Percentiles rank a stretch among this genome's conserved stretches.
Conservation (phyloP, 2,113 vertebrate genomes). For the Gobius niger region DNA sequence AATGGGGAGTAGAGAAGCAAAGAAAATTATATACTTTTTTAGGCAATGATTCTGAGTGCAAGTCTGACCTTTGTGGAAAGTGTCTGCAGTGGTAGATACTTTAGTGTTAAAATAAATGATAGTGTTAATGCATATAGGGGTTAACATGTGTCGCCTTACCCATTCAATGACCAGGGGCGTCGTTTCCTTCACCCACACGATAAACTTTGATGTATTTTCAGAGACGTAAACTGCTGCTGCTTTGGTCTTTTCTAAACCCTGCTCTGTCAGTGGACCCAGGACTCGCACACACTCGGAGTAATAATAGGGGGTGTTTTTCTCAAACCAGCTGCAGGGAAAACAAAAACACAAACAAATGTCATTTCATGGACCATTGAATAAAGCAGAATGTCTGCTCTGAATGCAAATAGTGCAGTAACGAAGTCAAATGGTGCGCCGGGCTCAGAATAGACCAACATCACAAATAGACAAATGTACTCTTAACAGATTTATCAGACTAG, state of each 20-base stretch:
- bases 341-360: background rate
- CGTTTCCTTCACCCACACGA: constrained; percentile 74
- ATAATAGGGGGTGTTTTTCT: constrained; percentile 76
- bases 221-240: constrained; percentile 53
- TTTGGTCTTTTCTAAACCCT: constrained; percentile 65
- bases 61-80: too few relatives aligned
- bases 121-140: too few relatives aligned
- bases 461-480: too few relatives aligned
- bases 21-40: too few relatives aligned
- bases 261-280: constrained; percentile 75
- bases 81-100: too few relatives aligned
- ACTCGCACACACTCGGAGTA: constrained; percentile 69
- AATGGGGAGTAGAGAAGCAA: too few relatives aligned
- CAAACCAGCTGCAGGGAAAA: constrained; percentile 81
- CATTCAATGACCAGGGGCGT: constrained; percentile 75
- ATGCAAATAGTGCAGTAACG: background rate
- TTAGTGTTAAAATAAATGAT: too few relatives aligned
- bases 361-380: background rate
- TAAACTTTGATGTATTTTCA: constrained; percentile 66
- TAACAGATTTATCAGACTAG: too few relatives aligned
- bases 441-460: too few relatives aligned
- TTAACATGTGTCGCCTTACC: constrained; percentile 67
- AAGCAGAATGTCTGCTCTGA: background rate
- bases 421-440: background rate
- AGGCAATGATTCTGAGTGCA: too few relatives aligned